Evolutionary conservation across 2,113 vertebrate genomes (phyloP).

Genomic region (Dipodomys stephensi): DNA sequence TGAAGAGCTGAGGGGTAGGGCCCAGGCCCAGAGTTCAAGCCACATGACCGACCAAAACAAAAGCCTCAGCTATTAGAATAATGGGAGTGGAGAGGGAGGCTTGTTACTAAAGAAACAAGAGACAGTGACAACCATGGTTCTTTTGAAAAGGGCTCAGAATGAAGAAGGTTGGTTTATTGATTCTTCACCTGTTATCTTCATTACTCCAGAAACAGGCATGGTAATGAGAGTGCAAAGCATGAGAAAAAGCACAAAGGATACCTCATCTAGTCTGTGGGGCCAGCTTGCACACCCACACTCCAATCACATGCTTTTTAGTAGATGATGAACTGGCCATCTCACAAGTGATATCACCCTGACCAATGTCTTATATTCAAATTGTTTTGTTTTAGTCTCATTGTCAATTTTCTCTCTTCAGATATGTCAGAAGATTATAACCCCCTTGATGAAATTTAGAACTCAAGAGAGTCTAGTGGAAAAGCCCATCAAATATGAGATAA

Average conservation of each 20-base stretch:
- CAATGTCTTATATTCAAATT: too few species aligned
- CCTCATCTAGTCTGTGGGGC: not conserved
- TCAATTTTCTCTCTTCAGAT: not conserved
- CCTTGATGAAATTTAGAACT: not conserved
- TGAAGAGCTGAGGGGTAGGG: too few species aligned
- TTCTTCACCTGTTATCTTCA: not conserved
- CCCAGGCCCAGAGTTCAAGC: too few species aligned
- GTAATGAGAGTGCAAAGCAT: not conserved
- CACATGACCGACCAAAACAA: too few species aligned
- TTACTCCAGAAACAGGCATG: not conserved
- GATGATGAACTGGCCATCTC: not conserved
- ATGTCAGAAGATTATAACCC: not conserved
- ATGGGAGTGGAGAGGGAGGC: too few species aligned
- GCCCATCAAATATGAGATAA: not conserved
- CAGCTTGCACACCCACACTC: not conserved
- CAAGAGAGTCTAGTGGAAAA: not conserved
- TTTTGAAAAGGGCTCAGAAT: too few species aligned
- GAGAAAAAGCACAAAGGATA: too few species aligned
- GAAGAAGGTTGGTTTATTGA: not conserved
- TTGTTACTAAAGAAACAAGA: too few species aligned
- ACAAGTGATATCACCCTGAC: not conserved
- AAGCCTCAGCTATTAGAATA: too few species aligned
- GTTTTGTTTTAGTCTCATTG: not conserved
- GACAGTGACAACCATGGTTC: too few species aligned
- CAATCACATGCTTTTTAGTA: not conserved